These are phyloP conservation scores for Epinephelus coioides DNA, from an alignment of 2,797 vertebrate species.

Conservation along the genomic window DNA sequence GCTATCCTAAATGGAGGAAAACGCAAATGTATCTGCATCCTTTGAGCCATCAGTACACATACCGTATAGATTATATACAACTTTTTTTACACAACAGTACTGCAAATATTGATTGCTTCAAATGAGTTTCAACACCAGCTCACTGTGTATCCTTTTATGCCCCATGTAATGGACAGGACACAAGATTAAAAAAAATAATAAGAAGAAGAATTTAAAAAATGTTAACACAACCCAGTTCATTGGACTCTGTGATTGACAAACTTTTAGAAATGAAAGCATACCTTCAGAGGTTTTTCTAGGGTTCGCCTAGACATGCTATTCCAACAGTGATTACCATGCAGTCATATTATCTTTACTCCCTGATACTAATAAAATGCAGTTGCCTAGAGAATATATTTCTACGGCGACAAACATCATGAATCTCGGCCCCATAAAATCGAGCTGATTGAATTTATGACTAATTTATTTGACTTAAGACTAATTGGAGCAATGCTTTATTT, in stretches of 20 bases:
- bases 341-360: conserved; percentile 41
- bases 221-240: neutral
- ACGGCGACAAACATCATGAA: conserved; percentile 77
- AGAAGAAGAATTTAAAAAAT: neutral
- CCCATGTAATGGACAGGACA: neutral
- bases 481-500: conserved; percentile 86
- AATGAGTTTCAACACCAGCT: neutral
- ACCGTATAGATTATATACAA: too few species aligned
- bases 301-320: neutral
- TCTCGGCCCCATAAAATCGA: conserved; percentile 80
- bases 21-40: too few species aligned
- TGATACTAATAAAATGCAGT: conserved; percentile 66
- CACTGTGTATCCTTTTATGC: neutral
- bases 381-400: conserved; percentile 73
- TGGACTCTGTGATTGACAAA: neutral
- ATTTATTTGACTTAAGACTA: conserved; percentile 89
- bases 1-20: too few species aligned
- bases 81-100: too few species aligned
- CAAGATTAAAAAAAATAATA: too few species aligned
- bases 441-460: conserved; percentile 85
- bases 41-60: too few species aligned
- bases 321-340: conserved; percentile 9
- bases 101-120: neutral
- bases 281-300: neutral
- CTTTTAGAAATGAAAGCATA: neutral